Conservation (phyloP, 2,888 invertebrate species). For the Allygus modestus region DNA sequence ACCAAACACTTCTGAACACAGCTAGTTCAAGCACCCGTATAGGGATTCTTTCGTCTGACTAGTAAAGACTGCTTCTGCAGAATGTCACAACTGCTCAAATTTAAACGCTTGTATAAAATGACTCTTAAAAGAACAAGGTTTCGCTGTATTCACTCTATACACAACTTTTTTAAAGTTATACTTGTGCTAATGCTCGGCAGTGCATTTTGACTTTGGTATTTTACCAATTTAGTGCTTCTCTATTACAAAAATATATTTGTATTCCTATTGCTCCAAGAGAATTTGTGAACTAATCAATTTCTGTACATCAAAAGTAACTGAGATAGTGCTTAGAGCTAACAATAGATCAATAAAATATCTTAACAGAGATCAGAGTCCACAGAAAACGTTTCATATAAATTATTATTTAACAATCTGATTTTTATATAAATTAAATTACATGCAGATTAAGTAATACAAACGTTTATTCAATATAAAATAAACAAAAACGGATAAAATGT, state of each 20-base stretch:
- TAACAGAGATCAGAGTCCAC: not conserved
- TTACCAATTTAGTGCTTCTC: not conserved
- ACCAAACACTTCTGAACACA: no score
- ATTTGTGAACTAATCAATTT: not conserved
- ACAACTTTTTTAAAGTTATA: not conserved
- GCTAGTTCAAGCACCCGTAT: no score
- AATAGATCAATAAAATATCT: not conserved
- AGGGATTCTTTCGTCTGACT: no score
- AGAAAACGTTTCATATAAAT: no score
- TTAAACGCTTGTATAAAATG: no score
- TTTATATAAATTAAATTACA: no score
- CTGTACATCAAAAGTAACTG: not conserved
- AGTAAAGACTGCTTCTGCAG: no score
- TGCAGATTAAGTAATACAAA: no score
- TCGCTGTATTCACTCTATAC: not conserved
- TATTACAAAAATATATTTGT: not conserved
- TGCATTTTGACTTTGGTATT: conserved; percentile 6
- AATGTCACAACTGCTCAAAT: no score
- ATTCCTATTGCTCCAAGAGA: not conserved
- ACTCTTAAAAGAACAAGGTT: not conserved
- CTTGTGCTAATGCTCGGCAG: not conserved
- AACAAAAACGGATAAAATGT: no score
- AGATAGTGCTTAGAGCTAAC: not conserved
- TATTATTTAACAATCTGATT: no score
- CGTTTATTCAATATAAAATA: no score